A percentile compares a stretch with the other conserved stretches of the same genome.
phyloP scores from a whole-genome alignment of 2,797 vertebrate species.

The Rhodeus uyekii region DNA sequence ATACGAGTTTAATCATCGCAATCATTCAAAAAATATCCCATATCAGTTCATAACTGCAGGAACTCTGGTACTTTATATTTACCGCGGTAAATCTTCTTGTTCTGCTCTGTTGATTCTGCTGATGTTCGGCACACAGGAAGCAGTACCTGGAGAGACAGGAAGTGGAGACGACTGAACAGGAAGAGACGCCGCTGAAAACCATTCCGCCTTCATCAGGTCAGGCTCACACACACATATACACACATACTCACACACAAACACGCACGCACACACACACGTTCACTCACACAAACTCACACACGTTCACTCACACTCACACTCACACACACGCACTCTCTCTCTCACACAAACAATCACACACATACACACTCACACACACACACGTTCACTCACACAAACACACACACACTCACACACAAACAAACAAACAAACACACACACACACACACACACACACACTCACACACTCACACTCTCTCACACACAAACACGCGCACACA shows the following conservation, averaged over 20 bases:
- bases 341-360: too few relatives aligned
- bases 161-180: conserved; percentile 58
- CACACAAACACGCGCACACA: too few relatives aligned
- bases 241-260: too few relatives aligned
- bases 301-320: too few relatives aligned
- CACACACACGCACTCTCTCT: too few relatives aligned
- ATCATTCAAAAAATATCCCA: background rate
- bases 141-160: conserved; percentile 73
- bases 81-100: background rate
- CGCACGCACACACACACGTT: too few relatives aligned
- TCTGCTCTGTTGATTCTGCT: background rate
- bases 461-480: too few relatives aligned
- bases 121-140: conserved; percentile 62
- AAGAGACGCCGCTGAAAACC: conserved; percentile 58
- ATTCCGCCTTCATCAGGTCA: conserved; percentile 69
- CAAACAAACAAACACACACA: too few relatives aligned
- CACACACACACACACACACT: too few relatives aligned
- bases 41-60: background rate
- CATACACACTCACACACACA: background rate
- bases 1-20: background rate
- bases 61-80: background rate
- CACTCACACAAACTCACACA: too few relatives aligned
- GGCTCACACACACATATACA: background rate
- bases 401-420: too few relatives aligned
- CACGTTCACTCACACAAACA: too few relatives aligned